phyloP scores from a whole-genome alignment of 2,888 invertebrate genomes.

The Amphipoea lucens region DNA sequence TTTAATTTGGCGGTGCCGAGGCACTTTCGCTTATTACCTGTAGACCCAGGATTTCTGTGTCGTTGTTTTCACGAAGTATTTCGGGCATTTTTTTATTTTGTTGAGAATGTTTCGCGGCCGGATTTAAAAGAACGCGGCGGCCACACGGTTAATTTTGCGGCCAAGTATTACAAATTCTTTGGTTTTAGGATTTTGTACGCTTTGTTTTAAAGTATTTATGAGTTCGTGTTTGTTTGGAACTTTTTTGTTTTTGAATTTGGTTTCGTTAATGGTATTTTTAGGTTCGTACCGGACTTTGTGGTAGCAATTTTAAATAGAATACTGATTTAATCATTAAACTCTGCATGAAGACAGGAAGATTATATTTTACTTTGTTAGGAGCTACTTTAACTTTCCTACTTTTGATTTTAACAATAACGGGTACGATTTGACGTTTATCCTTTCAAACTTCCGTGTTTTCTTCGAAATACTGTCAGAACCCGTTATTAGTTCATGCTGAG shows the following conservation, averaged over 20 bases:
- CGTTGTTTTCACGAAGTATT: constrained; percentile 63
- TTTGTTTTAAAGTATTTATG: constrained; percentile 59
- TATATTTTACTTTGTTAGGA: not conserved
- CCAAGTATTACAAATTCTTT: constrained; percentile 59
- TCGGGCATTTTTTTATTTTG: constrained; percentile 53
- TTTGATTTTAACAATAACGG: not conserved
- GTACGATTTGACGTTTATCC: not conserved
- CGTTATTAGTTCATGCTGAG: constrained; percentile 20
- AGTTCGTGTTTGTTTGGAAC: constrained; percentile 27
- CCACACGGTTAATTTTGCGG: constrained; percentile 62
- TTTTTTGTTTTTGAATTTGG: constrained; percentile 17
- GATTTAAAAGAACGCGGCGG: constrained; percentile 61
- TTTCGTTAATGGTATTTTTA: not conserved
- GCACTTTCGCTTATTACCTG: constrained; percentile 80
- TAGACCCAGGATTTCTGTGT: constrained; percentile 68
- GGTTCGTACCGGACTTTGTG: not conserved
- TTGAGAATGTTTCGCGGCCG: constrained; percentile 49
- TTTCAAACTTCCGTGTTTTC: constrained; percentile 4
- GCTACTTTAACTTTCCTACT: not conserved
- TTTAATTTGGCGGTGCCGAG: constrained; percentile 75
- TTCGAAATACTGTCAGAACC: constrained; percentile 6
- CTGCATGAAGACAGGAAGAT: not conserved
- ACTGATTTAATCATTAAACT: not conserved
- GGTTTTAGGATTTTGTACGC: constrained; percentile 49
- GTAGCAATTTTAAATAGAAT: not conserved